These are phyloP conservation scores for Microtus oregoni DNA, from an alignment of 2,113 vertebrate species.

Conservation along the genomic window DNA sequence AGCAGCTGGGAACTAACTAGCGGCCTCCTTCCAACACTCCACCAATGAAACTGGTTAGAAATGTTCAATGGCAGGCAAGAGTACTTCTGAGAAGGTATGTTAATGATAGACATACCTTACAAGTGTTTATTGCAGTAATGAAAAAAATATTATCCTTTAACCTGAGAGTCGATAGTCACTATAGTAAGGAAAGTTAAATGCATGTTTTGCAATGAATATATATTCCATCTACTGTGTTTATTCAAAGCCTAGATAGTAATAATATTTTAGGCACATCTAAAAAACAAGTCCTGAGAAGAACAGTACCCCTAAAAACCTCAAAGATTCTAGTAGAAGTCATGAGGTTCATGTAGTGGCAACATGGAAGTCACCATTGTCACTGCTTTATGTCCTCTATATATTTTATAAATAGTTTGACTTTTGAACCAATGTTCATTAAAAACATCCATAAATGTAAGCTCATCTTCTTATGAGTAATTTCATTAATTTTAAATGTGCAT, in stretches of 20 bases:
- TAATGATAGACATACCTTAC: background rate
- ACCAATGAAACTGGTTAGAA: background rate
- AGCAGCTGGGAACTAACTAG: too few species aligned
- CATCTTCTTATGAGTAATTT: background rate
- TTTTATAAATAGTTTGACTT: background rate
- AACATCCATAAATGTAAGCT: background rate
- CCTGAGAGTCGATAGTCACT: background rate
- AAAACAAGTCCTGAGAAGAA: background rate
- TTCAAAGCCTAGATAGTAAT: background rate
- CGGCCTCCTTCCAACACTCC: background rate
- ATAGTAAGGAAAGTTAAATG: background rate
- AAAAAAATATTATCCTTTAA: background rate
- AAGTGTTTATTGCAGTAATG: background rate
- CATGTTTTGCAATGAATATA: background rate
- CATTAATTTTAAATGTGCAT: background rate
- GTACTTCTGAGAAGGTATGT: background rate
- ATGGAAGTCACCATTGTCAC: background rate
- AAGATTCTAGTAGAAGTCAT: background rate
- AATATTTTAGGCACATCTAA: background rate
- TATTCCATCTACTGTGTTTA: background rate
- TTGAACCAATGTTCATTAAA: background rate
- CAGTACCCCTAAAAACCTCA: background rate
- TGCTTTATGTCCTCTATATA: background rate
- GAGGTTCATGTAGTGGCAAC: background rate
- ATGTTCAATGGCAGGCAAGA: background rate